These are phyloP conservation scores for Oceanites oceanicus DNA, from an alignment of 2,113 vertebrate species.

Conservation along the genomic window DNA sequence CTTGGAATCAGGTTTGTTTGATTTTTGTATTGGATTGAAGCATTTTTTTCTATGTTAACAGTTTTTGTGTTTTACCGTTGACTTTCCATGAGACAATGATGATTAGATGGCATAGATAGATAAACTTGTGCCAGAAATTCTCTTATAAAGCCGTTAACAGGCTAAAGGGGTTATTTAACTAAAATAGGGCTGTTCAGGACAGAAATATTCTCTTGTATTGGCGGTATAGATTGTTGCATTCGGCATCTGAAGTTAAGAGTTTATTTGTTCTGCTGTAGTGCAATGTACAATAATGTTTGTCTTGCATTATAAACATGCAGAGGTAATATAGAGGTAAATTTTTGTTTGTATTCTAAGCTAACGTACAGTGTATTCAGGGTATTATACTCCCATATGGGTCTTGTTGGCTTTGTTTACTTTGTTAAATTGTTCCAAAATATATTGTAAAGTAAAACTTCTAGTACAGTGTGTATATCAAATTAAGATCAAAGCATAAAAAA, in stretches of 20 bases:
- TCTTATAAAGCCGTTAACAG: background rate
- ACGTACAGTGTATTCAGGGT: background rate
- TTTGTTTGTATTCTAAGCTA: conserved; percentile 7
- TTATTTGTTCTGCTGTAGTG: conserved; percentile 34
- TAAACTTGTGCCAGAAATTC: conserved; percentile 13
- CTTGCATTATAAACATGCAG: conserved; percentile 33
- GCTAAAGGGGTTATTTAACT: conserved; percentile 28
- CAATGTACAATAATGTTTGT: conserved; percentile 12
- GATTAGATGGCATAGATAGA: conserved; percentile 2
- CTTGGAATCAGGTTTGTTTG: conserved; percentile 92
- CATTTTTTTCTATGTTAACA: conserved; percentile 5
- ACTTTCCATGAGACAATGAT: background rate
- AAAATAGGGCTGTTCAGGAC: background rate
- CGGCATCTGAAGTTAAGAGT: background rate
- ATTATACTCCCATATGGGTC: background rate
- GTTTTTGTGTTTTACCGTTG: background rate
- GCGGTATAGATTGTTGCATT: background rate
- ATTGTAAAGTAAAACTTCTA: background rate
- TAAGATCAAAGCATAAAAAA: conserved; percentile 21
- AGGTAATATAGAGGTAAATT: background rate
- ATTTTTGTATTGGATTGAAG: background rate
- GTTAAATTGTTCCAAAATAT: conserved; percentile 20
- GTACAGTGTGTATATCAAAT: background rate
- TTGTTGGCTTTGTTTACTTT: conserved; percentile 5
- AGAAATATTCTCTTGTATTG: background rate